Evolutionary conservation across 1,140 invertebrate genomes (phyloP), one percentile per base, ranked within the genome.

Genomic region (Harlomillsia oculata): DNA sequence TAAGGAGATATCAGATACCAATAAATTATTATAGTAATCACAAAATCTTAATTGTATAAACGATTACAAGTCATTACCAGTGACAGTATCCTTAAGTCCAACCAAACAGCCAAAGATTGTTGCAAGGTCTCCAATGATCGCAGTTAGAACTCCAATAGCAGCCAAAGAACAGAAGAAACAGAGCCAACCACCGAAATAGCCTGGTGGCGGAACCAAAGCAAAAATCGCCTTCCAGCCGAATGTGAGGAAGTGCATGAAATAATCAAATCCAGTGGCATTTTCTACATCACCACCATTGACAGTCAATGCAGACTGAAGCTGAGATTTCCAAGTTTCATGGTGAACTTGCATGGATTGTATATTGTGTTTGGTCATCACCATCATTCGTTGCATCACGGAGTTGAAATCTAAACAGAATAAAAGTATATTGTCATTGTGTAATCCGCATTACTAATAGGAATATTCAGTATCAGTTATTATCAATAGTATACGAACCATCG

Each of bases 171-270:
- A 68, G 43, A 78, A 63, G 68, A 82, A 82, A 44, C 77, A 77
- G 14, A 81, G 54, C 80, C 80, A 82, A 2, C 81, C 81, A 28
- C 78, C 78, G 46, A 73, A 72, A 20, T 80, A 69, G 13, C 67
- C 68, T 3, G 78, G 70, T 3, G 80, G 80, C 6, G 80, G 80
- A 11, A 82, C 71, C 14, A 79, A 65, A 3, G 80, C 20, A 43
- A 57, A 57, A 21, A 50, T 20, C 9, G 37, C 26, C 66, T 73
- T 73, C 82, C 82, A 83, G 56, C 80, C 80, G 49, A 83, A 75
- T 2, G 80, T 80, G 11, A 84, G 65, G 67, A 82, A 80, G 66
- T 84, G 82, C 76, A 83, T 78, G 29, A 84, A 73, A 48, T 81
- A 80, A 64, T 81, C 78, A 3, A 72, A 32, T 0, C 53, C 61